Evolutionary conservation across 2,888 invertebrate genomes (phyloP).

Genomic region (Cotesia congregata): DNA sequence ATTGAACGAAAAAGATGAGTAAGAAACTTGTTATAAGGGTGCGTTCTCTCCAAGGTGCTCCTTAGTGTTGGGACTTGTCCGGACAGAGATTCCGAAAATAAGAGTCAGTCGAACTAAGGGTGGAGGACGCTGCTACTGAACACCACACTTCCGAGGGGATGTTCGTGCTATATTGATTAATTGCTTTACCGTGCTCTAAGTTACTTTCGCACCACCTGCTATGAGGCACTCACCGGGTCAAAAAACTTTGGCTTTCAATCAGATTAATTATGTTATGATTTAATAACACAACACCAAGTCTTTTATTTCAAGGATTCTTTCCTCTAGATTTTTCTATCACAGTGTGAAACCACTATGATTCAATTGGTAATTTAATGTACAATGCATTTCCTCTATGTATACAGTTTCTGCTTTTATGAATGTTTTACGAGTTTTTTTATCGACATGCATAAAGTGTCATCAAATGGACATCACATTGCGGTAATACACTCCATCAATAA

Average conservation of each 20-base stretch:
- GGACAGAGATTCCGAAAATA: constrained; percentile 28
- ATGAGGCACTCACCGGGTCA: constrained; percentile 34
- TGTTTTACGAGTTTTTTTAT: constrained; percentile 66
- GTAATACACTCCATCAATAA: not conserved
- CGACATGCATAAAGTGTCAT: constrained; percentile 60
- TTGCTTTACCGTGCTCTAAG: constrained; percentile 69
- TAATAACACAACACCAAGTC: constrained; percentile 40
- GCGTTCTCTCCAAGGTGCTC: constrained; percentile 57
- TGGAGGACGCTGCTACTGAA: constrained; percentile 47
- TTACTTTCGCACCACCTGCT: constrained; percentile 63
- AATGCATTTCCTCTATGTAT: not conserved
- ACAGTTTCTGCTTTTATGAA: constrained; percentile 56
- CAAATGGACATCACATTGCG: constrained; percentile 48
- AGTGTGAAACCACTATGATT: not conserved
- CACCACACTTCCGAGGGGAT: constrained; percentile 55
- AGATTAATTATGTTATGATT: constrained; percentile 67
- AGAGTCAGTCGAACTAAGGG: constrained; percentile 44
- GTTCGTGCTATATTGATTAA: constrained; percentile 70
- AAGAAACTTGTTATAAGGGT: constrained; percentile 71
- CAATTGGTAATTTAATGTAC: not conserved
- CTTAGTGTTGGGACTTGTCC: constrained; percentile 35
- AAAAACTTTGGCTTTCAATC: constrained; percentile 59
- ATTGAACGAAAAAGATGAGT: constrained; percentile 72
- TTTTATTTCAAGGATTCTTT: constrained; percentile 20
- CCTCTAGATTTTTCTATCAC: too few relatives aligned